Percentiles rank a stretch among this genome's conserved stretches.
These are phyloP conservation scores for Marronus borbonicus DNA, from an alignment of 2,888 invertebrate genomes.

Conservation along the genomic window DNA sequence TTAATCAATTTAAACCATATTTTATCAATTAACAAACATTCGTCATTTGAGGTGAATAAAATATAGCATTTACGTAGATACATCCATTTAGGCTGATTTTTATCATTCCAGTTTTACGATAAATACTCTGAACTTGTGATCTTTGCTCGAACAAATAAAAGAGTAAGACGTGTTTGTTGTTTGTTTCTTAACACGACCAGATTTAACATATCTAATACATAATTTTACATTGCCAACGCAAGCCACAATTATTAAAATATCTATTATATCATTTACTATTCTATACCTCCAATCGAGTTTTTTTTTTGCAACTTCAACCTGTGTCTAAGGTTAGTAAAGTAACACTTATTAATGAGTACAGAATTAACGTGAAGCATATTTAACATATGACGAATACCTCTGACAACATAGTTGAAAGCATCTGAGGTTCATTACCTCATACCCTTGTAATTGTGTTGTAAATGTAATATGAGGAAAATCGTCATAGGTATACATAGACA, in stretches of 20 bases:
- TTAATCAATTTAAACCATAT: no score
- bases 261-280: conserved; percentile 7
- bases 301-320: not conserved
- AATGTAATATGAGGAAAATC: not conserved
- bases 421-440: conserved; percentile 39
- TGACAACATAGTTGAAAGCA: conserved; percentile 38
- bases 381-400: conserved; percentile 13
- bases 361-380: conserved; percentile 21
- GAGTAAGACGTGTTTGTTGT: not conserved
- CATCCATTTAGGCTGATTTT: not conserved
- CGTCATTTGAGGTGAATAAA: no score
- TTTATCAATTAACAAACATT: no score
- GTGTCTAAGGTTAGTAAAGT: not conserved
- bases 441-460: not conserved
- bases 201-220: not conserved
- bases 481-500: conserved; percentile 12
- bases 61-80: not conserved
- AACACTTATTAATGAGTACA: not conserved
- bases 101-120: not conserved
- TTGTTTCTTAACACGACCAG: not conserved
- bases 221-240: not conserved
- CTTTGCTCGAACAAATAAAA: conserved; percentile 9
- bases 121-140: not conserved
- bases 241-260: not conserved
- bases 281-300: not conserved